Evolutionary conservation across 2,888 invertebrate genomes (phyloP), one percentile per base, ranked within the genome.

Genomic region (Caenorhabditis auriculariae): DNA sequence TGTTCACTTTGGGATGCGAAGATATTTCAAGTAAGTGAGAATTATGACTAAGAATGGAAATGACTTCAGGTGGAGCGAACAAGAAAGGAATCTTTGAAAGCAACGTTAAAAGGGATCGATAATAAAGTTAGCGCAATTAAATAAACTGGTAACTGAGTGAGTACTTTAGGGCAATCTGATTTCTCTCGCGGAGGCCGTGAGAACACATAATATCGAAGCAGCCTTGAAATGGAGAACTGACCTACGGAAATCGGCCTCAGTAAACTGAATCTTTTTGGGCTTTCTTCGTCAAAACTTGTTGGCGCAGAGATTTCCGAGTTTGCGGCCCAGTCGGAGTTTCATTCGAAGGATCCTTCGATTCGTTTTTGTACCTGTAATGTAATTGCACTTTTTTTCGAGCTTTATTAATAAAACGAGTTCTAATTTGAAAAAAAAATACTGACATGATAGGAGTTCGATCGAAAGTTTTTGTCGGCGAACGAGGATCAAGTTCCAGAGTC

Each of bases 361-460:
- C 12, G 42, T 2, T 38, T 49, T 37, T 41, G 6, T 6, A 41
- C 21, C 21, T 24, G 41, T 41, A 24, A n/a, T 24, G 4, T 12
- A 39, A 6, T 39, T 39, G 4, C 21, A 6, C 12, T 41, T 41
- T 41, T 17, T 15, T 41, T 7, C 24, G 15, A 6, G 17, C 5
- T 39, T n/a, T n/a, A n/a, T n/a, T n/a, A n/a, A n/a, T n/a, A n/a
- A n/a, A n/a, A n/a, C n/a, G n/a, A n/a, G n/a, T n/a, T n/a, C n/a
- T n/a, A n/a, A n/a, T n/a, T n/a, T n/a, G n/a, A n/a, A n/a, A n/a
- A n/a, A n/a, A n/a, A n/a, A n/a, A n/a, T n/a, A n/a, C n/a, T n/a
- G n/a, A n/a, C n/a, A n/a, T n/a, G n/a, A 72, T 68, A 24, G 72
- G 72, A 9, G 72, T 72, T 29, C 72, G 56, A 19, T 63, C 60